phyloP scores from a whole-genome alignment of 2,797 vertebrate genomes.

The Spinibarbus caldwelli region DNA sequence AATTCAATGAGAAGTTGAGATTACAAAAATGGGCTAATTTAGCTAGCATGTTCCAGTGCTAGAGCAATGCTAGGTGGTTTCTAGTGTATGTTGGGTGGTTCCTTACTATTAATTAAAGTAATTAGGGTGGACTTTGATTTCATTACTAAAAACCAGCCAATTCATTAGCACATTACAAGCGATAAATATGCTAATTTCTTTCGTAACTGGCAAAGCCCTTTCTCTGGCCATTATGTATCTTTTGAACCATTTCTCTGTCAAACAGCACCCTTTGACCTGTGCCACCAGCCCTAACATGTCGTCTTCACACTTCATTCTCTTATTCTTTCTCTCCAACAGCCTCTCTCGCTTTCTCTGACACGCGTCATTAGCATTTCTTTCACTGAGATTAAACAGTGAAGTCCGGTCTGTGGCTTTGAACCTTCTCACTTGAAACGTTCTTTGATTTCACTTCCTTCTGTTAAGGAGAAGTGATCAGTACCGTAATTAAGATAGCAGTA shows the following conservation, averaged over 20 bases:
- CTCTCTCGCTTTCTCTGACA: constrained; percentile 74
- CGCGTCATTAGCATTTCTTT: constrained; percentile 81
- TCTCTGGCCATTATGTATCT: constrained; percentile 75
- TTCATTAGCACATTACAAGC: constrained; percentile 49
- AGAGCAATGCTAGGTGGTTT: neutral
- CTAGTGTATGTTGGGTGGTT: neutral
- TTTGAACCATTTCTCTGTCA: constrained; percentile 68
- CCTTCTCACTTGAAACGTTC: constrained; percentile 78
- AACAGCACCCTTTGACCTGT: constrained; percentile 54
- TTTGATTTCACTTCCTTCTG: constrained; percentile 79
- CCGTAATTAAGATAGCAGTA: constrained; percentile 76
- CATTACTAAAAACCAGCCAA: constrained; percentile 4
- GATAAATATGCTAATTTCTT: constrained; percentile 51
- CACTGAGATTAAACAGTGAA: constrained; percentile 76
- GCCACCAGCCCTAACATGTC: constrained; percentile 40
- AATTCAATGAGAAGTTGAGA: neutral
- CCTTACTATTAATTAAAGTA: neutral
- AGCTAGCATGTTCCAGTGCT: neutral
- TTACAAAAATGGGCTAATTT: neutral
- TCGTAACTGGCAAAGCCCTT: constrained; percentile 48
- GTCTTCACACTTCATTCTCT: constrained; percentile 43
- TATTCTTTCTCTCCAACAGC: constrained; percentile 16
- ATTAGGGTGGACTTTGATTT: neutral
- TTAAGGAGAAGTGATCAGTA: constrained; percentile 77
- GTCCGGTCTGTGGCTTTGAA: constrained; percentile 81